These are phyloP conservation scores for Stictocephala bisonia DNA, from an alignment of 2,888 invertebrate genomes.

Conservation along the genomic window DNA sequence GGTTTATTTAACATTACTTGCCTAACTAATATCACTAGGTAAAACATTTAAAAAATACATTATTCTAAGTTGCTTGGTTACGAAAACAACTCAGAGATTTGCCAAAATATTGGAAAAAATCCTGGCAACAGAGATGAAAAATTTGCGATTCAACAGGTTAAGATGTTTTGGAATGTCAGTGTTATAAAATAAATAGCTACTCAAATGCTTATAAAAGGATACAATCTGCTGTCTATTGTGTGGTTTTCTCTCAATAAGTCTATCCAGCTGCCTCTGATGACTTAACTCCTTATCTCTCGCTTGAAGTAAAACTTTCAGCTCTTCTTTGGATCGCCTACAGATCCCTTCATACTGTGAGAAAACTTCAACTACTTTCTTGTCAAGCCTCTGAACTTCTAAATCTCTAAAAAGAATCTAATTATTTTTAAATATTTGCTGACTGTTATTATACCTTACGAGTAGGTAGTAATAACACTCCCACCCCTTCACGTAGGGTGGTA, in stretches of 20 bases:
- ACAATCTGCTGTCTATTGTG: conserved; percentile 82
- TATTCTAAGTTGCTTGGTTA: too few species aligned
- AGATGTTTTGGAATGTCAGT: too few species aligned
- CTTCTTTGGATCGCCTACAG: conserved; percentile 84
- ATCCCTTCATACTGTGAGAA: conserved; percentile 81
- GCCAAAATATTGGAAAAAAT: too few species aligned
- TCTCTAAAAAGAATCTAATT: conserved; percentile 66
- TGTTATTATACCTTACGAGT: too few species aligned
- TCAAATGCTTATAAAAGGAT: conserved; percentile 63
- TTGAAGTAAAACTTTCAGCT: conserved; percentile 80
- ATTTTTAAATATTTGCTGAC: background rate
- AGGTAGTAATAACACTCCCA: too few species aligned
- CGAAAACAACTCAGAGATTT: too few species aligned
- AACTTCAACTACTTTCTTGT: conserved; percentile 79
- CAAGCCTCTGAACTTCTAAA: conserved; percentile 79
- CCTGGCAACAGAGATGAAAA: too few species aligned
- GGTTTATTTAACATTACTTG: too few species aligned
- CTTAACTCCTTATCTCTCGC: conserved; percentile 77
- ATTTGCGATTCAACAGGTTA: too few species aligned
- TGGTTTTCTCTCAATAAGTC: conserved; percentile 77
- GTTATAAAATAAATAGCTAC: conserved; percentile 14
- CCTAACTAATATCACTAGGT: too few species aligned
- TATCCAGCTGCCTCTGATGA: conserved; percentile 77
- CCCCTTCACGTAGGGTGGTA: too few species aligned
- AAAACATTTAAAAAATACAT: too few species aligned